Conservation (phyloP, 2,113 vertebrate genomes). For the Phyllostomus discolor region DNA sequence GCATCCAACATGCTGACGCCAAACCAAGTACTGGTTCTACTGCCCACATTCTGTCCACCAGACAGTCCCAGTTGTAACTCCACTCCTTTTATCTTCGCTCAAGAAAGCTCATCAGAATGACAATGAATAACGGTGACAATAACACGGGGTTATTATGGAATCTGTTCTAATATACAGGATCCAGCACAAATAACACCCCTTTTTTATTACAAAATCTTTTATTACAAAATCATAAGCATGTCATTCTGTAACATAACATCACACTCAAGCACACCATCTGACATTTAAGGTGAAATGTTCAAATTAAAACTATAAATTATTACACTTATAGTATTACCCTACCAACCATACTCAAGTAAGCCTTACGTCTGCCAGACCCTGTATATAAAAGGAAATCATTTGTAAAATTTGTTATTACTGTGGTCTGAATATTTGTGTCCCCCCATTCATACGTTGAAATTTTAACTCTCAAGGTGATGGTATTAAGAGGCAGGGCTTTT, state of each 20-base stretch:
- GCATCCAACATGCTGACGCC: background rate
- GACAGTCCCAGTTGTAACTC: background rate
- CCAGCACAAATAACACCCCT: no score
- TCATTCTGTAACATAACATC: no score
- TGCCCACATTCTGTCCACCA: background rate
- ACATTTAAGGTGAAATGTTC: no score
- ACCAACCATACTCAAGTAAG: no score
- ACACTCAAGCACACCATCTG: no score
- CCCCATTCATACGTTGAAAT: background rate
- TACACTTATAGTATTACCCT: no score
- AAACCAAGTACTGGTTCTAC: background rate
- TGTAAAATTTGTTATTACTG: background rate
- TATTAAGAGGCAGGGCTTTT: background rate
- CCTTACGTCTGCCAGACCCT: no score
- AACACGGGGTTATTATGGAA: background rate
- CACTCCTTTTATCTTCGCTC: background rate
- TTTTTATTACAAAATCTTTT: no score
- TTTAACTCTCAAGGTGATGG: background rate
- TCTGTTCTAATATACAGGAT: background rate
- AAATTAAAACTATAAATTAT: no score
- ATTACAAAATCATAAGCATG: no score
- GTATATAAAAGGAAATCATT: background rate
- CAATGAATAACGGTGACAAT: background rate
- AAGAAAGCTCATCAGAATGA: background rate
- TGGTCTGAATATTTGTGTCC: background rate